Percentiles rank a stretch among this genome's conserved stretches.
Evolutionary conservation across 2,797 vertebrate genomes (phyloP).

Genomic region (Sternotherus odoratus): DNA sequence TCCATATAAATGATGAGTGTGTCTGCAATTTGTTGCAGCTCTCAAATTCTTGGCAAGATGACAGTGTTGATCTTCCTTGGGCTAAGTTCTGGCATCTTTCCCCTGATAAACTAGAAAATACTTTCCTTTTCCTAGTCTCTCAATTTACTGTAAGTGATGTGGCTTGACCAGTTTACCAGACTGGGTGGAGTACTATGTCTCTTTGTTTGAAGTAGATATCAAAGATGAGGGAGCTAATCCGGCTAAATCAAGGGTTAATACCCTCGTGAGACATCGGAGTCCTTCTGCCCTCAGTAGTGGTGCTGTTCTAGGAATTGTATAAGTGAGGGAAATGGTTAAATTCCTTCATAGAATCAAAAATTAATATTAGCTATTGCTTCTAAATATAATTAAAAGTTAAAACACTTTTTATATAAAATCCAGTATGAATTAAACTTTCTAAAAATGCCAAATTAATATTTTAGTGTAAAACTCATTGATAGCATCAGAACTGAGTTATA

Average conservation of each 20-base stretch:
- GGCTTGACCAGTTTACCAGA: not conserved
- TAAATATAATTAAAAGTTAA: not conserved
- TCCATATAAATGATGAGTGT: no score
- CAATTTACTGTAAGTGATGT: accelerated
- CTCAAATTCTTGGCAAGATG: not conserved
- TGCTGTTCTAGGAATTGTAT: not conserved
- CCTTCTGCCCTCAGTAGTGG: not conserved
- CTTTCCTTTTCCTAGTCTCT: accelerated
- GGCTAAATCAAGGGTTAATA: not conserved
- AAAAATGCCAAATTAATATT: not conserved
- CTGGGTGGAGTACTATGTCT: not conserved
- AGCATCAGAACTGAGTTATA: accelerated
- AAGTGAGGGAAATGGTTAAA: not conserved
- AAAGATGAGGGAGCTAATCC: not conserved
- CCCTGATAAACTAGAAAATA: not conserved
- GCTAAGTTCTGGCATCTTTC: not conserved
- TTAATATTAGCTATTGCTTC: not conserved
- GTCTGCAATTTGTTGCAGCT: not conserved
- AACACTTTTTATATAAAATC: not conserved
- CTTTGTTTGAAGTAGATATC: not conserved
- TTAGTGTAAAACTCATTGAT: not conserved
- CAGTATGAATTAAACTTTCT: not conserved
- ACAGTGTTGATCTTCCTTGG: not conserved
- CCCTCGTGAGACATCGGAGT: accelerated
- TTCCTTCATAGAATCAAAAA: accelerated